These are phyloP conservation scores for Dasyornis broadbenti DNA, from an alignment of 2,113 vertebrate genomes.

Conservation along the genomic window DNA sequence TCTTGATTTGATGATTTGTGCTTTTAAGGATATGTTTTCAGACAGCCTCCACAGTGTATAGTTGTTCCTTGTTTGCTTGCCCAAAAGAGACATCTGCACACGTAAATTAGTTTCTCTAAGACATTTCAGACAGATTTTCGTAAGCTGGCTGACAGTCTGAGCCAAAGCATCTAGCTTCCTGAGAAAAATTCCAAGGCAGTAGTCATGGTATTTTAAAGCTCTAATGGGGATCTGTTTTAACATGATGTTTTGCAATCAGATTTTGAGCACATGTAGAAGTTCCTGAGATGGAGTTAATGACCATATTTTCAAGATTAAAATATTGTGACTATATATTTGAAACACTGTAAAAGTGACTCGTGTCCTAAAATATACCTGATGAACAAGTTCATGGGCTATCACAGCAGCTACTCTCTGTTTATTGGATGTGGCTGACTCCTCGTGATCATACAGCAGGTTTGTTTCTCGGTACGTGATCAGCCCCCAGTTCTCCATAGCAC, in stretches of 20 bases:
- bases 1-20: slow-evolving; percentile 7
- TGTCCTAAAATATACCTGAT: slow-evolving; percentile 80
- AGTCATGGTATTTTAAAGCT: neutral
- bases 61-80: neutral
- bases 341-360: neutral
- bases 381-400: slow-evolving; percentile 90
- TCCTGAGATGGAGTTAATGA: neutral
- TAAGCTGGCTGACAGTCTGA: neutral
- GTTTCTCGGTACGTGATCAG: slow-evolving; percentile 94
- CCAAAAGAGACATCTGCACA: slow-evolving; percentile 29
- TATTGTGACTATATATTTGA: neutral
- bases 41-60: neutral
- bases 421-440: slow-evolving; percentile 85
- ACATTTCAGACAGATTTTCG: neutral
- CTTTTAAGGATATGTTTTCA: slow-evolving; percentile 5
- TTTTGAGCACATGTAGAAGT: neutral
- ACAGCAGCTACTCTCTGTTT: slow-evolving; percentile 89
- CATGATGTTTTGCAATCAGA: neutral
- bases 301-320: neutral
- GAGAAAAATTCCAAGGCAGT: neutral
- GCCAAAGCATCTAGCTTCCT: neutral
- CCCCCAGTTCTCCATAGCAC: slow-evolving; percentile 99
- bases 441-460: slow-evolving; percentile 87
- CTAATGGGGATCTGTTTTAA: neutral
- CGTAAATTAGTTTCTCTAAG: neutral